Conservation (phyloP, 2,888 invertebrate genomes). For the Poecilus cupreus region DNA sequence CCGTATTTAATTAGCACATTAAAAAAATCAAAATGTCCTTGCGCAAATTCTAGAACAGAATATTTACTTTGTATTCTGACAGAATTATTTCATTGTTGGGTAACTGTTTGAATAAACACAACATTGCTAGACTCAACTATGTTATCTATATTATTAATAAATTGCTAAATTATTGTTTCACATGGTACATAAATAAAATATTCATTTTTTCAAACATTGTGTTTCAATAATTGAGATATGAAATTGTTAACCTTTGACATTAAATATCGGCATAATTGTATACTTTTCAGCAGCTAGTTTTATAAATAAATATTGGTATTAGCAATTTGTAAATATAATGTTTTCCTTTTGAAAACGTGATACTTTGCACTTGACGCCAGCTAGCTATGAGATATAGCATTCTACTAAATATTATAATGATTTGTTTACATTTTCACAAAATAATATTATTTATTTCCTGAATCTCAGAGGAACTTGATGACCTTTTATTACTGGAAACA, state of each 20-base stretch:
- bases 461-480: neutral
- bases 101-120: neutral
- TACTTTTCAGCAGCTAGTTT: neutral
- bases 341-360: neutral
- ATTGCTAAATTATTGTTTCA: neutral
- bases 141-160: neutral
- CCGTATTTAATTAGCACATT: conserved; percentile 24
- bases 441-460: too few relatives aligned
- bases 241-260: conserved; percentile 38
- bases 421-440: too few relatives aligned
- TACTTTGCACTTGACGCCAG: conserved; percentile 11
- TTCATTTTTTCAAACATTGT: neutral
- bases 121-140: too few relatives aligned
- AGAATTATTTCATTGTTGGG: conserved; percentile 1
- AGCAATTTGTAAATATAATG: conserved; percentile 35
- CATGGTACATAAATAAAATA: neutral
- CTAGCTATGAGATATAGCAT: too few relatives aligned
- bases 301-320: neutral
- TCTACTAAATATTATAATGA: too few relatives aligned
- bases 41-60: neutral
- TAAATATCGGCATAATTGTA: neutral
- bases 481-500: neutral
- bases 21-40: conserved; percentile 43
- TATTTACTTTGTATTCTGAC: neutral
- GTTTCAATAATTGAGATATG: neutral